Percentiles rank a stretch among this genome's conserved stretches.
Conservation (phyloP, 2,888 invertebrate species). For the Drosophila nr. perissopoda region DNA sequence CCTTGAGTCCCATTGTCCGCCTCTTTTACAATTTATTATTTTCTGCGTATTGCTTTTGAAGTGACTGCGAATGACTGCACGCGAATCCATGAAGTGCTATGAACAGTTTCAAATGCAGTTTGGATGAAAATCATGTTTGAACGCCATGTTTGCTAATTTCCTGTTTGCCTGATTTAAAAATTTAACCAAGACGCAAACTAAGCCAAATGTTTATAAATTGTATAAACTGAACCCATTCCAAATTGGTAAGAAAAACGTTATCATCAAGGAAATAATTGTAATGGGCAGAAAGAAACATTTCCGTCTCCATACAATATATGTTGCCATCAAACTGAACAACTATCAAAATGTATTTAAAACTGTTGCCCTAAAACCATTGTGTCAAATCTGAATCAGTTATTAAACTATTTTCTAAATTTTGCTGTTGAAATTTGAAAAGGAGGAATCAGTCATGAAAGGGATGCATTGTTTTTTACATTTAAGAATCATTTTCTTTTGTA, state of each 20-base stretch:
- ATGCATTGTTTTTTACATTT: background rate
- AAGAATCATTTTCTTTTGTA: background rate
- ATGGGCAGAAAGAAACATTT: background rate
- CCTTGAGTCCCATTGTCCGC: background rate
- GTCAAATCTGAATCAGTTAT: background rate
- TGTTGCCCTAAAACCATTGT: background rate
- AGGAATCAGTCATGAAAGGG: background rate
- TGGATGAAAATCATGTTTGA: background rate
- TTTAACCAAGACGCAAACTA: background rate
- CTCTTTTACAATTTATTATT: background rate
- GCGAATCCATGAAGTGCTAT: background rate
- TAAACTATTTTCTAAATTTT: background rate
- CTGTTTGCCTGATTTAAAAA: background rate
- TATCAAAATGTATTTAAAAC: background rate
- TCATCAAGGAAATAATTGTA: background rate
- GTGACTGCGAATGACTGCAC: background rate
- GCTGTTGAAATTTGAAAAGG: background rate
- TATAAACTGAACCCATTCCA: background rate
- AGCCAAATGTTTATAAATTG: background rate
- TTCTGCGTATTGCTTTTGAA: background rate
- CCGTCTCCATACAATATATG: background rate
- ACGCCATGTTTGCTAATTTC: background rate
- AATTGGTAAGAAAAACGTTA: background rate
- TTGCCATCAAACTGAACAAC: background rate
- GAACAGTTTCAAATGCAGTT: background rate